Base-by-base conservation (phyloP, 2,888 invertebrate genomes). In the Acanthosepion esculentum region DNA sequence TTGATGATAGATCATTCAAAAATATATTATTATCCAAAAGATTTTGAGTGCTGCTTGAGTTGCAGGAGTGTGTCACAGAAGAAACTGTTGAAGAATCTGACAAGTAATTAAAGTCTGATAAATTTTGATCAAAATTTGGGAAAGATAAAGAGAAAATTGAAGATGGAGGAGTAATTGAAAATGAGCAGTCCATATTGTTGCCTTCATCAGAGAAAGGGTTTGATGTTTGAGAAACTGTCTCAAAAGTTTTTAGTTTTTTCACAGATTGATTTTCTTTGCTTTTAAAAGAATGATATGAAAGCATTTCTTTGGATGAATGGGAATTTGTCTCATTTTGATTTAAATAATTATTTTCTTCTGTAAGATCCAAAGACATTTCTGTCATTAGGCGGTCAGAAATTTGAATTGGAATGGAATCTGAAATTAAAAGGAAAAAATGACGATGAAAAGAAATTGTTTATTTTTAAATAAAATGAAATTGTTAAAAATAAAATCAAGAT, bases 321-420 rank as follows among this genome's bases (percentile, higher is more conserved):
- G 78, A 78, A 78, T n/a, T 78, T 78, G n/a, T 33, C 15, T n/a
- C 78, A 33, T n/a, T n/a, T 78, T 78, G n/a, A 23, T 18, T 78
- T 33, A 18, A n/a, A 33, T 33, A 93, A 93, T 48, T 53, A 26
- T 48, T 23, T 92, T 33, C 50, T 92, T 26, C 50, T n/a, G 93
- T 48, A 23, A 93, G 50, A n/a, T 93, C 93, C 33, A 93, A 29
- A 18, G 93, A 53, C n/a, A 93, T 53, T 93, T 93, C 93, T 93
- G 93, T 50, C 93, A 93, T 93, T 53, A n/a, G 50, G 33, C 26
- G 48, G 48, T 93, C 93, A 93, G 93, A 48, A 29, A 93, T 29
- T 93, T 53, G 50, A n/a, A 53, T 26, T 48, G 93, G 93, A 48
- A 53, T 48, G 50, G 48, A 93, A 93, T 93, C 93, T 93, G 93